Base-by-base conservation (phyloP, 2,888 invertebrate species). In the Pyrgus malvae region DNA sequence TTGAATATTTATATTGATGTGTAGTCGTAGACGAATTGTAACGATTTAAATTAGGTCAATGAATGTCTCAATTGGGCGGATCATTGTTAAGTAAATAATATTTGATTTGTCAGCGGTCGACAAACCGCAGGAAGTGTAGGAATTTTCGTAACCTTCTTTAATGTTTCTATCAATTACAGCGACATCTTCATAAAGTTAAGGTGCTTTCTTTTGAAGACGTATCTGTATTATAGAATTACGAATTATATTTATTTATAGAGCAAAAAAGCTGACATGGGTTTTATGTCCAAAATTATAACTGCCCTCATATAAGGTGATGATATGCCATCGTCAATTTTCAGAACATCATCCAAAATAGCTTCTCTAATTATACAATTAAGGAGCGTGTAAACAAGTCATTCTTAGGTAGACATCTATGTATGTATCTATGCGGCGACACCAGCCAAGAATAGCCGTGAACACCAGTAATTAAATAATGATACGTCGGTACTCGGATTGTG, bases 1-100 rank as follows among this genome's bases (percentile, higher is more conserved):
- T n/a, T n/a, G n/a, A n/a, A n/a, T n/a, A n/a, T n/a, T n/a, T n/a
- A 23, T 6, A 23, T 4, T n/a, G 37, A 37, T 40, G 40, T 19
- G 40, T 40, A 40, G 16, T 23, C 21, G 7, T 40, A 40, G 40
- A 40, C n/a, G 21, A n/a, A 11, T 40, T 21, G 40, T 9, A 40
- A 9, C 40, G 19, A 40, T 40, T 40, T 40, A 21, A 21, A 41
- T 41, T 23, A 12, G 23, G 25, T 41, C 40, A 41, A 41, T 41
- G 23, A 25, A 23, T 35, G 33, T 41, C 40, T 41, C 23, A 23
- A 8, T 7, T 19, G 40, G 40, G 37, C 11, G 23, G 6, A 7
- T 7, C 5, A 23, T 23, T 23, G 25, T 21, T 2, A 14, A 6
- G 12, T 12, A 41, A 12, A 41, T 23, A 23, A 23, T 23, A 25